These are phyloP conservation scores for Cotesia typhae DNA, from an alignment of 1,140 invertebrate species.

Conservation along the genomic window DNA sequence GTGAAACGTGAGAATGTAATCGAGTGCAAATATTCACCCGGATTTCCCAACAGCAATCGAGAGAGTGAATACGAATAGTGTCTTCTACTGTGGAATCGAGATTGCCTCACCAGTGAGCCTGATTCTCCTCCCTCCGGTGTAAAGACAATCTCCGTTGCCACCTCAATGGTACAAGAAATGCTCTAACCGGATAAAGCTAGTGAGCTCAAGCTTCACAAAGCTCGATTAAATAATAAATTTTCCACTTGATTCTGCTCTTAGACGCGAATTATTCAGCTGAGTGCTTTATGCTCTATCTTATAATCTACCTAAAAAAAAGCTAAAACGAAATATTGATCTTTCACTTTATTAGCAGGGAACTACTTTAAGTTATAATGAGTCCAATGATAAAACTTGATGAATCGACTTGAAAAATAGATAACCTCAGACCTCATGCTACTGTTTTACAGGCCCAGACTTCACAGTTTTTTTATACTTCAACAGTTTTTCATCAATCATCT, in stretches of 20 bases:
- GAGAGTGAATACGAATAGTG: conserved; percentile 31
- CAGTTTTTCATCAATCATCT: too few species aligned
- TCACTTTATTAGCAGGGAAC: too few species aligned
- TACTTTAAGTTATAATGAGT: too few species aligned
- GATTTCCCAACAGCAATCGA: conserved; percentile 28
- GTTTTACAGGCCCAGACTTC: too few species aligned
- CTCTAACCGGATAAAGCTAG: conserved; percentile 41
- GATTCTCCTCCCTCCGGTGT: conserved; percentile 14
- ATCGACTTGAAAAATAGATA: too few species aligned
- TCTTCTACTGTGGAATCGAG: conserved; percentile 27
- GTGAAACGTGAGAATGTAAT: not conserved
- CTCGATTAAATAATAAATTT: conserved; percentile 40
- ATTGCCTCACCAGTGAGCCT: conserved; percentile 23
- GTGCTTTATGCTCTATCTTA: too few species aligned
- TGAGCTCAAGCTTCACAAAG: conserved; percentile 19
- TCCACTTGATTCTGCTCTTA: conserved; percentile 22
- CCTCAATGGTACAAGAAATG: conserved; percentile 28
- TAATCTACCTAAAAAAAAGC: too few species aligned
- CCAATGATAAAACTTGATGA: too few species aligned
- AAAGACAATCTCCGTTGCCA: conserved; percentile 29
- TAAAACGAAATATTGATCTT: too few species aligned
- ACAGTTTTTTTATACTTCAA: too few species aligned
- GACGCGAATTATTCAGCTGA: conserved; percentile 10
- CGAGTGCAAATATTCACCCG: conserved; percentile 27
- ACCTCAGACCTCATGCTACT: too few species aligned